phyloP scores from a whole-genome alignment of 2,888 invertebrate genomes.

The Apomyelois bistriatella region DNA sequence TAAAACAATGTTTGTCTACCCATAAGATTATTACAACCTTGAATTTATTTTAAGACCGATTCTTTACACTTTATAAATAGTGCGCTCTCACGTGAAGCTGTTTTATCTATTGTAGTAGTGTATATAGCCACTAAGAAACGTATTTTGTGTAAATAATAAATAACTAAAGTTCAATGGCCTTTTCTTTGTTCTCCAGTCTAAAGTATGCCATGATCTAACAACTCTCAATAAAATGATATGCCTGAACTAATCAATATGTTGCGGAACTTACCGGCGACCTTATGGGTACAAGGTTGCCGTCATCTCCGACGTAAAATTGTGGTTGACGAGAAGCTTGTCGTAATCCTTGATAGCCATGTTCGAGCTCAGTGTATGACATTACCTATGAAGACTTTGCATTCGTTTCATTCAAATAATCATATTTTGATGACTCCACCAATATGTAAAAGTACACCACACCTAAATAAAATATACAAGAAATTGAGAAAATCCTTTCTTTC shows the following conservation, averaged over 20 bases:
- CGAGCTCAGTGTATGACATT: conserved; percentile 96
- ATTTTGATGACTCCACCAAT: neutral
- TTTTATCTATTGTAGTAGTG: neutral
- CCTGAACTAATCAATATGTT: conserved; percentile 10
- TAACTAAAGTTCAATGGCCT: conserved; percentile 2
- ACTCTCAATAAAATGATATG: neutral
- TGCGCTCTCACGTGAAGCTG: neutral
- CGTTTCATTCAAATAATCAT: neutral
- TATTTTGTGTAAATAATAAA: neutral
- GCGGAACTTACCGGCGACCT: conserved; percentile 78
- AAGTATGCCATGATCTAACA: neutral
- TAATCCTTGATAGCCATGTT: conserved; percentile 94
- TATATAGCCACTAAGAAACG: neutral
- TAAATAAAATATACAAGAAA: no score
- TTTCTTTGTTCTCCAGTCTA: conserved; percentile 1
- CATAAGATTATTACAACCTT: conserved; percentile 5
- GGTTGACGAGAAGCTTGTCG: conserved; percentile 84
- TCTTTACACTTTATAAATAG: neutral
- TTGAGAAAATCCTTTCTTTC: no score
- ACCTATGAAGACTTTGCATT: conserved; percentile 45
- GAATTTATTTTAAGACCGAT: conserved; percentile 1
- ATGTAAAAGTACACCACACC: no score
- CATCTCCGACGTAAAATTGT: conserved; percentile 86
- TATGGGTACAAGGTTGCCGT: conserved; percentile 81
- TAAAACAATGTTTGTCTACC: neutral